Evolutionary conservation across 2,888 invertebrate genomes (phyloP), one percentile per base, ranked within the genome.

Genomic region (Escarpia spicata): DNA sequence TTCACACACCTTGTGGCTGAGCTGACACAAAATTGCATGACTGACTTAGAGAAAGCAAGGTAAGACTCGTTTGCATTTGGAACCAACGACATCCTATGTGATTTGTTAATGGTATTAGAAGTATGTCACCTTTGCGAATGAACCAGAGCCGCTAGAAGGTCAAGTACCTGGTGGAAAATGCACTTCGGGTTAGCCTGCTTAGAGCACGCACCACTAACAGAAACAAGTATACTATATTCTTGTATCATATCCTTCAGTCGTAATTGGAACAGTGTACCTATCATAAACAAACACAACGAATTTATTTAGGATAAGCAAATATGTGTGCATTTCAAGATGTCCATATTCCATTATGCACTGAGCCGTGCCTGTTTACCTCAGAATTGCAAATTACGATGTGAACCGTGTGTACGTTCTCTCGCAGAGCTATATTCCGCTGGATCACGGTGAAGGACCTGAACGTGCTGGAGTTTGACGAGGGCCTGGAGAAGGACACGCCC

Each of bases 381-480:
- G 52, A 52, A 52, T 52, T 9, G 15, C 6, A 52, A 31, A 44
- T 43, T 31, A 37, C 1, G 37, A 37, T 37, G 37, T 37, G 37
- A 37, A 37, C 37, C 37, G 37, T 37, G 37, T 37, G 37, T 37
- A 37, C 37, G 37, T 37, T 37, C 37, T 92, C 43, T 92, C 93
- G n/a, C 94, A 96, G 96, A 92, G 96, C 96, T 26, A 96, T 96
- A 44, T 96, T 96, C 94, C 95, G 96, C 3, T 96, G 96, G 96
- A 96, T 96, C 91, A 96, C 96, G 3, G 96, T 96, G 15, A 96
- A 96, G 93, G 96, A 96, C 93, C 94, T 96, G 93, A 96, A 96
- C 93, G 95, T 96, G 43, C 95, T 96, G 95, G 96, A 96, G 92
- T 96, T 96, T 94, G 97, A 98, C 92, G 97, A 98, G 92, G 94